Base-by-base conservation (phyloP, 2,888 invertebrate genomes). In the Tenthredo scrophulariae region DNA sequence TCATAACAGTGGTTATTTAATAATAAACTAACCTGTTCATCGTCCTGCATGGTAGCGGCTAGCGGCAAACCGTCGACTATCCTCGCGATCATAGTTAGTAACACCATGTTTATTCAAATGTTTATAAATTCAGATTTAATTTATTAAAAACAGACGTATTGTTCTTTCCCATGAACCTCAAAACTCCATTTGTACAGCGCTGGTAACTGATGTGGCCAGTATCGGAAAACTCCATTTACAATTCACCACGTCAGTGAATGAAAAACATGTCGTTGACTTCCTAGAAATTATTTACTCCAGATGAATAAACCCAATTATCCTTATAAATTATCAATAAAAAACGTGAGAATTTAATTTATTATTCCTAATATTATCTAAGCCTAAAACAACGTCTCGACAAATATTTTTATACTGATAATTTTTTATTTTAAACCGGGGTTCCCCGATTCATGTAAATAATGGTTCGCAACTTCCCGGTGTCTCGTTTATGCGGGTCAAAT, bases 51-150 rank as follows among this genome's bases (percentile, higher is more conserved):
- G 84, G 98, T 98, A 85, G 99, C 99, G 86, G 98, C 98, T 90
- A 99, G 94, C 84, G 99, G 99, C 88, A 99, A 95, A 50, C 99
- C 99, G 94, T 99, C 99, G 89, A 97, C 96, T 90, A 98, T 97
- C 90, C 99, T 96, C 40, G 99, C 99, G 91, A 99, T 99, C 97
- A 99, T 98, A 87, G 99, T 99, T 95, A 99, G 96, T 92, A 99
- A 94, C 93, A 99, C 98, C 99, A 99, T 99, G 93, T 94, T 96
- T 89, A 77, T 82, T 54, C 18, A 67, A 86, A 67, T 86, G 58
- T 82, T 58, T 74, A 33, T 15, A 65, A 85, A 62, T 26, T 22
- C 13, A 15, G 58, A 40, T 80, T 62, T 40, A 58, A 33, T 50
- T 33, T 33, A 15, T 6, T 13, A 26, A 77, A 33, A 77, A 77